A percentile compares a stretch with the other conserved stretches of the same genome.
Conservation (phyloP, 2,113 vertebrate species). For the Cinclus cinclus region DNA sequence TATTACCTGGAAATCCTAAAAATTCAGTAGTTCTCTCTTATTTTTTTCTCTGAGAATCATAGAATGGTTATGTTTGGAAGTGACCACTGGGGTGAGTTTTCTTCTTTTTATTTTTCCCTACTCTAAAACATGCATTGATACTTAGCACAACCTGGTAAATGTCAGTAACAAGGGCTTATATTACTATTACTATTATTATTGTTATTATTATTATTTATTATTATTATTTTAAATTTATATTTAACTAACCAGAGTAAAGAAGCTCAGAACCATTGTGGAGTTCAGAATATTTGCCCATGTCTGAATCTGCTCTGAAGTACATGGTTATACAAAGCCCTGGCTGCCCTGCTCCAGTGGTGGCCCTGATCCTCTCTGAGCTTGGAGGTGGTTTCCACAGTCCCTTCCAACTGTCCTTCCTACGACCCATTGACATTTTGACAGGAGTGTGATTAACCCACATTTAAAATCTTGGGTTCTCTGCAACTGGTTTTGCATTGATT, state of each 20-base stretch:
- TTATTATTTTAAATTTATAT: neutral
- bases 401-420: neutral
- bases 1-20: neutral
- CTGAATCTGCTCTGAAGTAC: neutral
- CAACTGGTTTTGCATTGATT: neutral
- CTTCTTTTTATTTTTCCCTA: accelerated
- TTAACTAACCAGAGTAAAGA: neutral
- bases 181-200: neutral
- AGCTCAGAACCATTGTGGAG: neutral
- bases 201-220: neutral
- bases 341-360: neutral
- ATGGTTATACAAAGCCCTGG: neutral
- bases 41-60: neutral
- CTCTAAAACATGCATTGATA: neutral
- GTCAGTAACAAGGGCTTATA: neutral
- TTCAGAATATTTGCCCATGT: neutral
- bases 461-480: neutral
- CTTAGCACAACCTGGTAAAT: neutral
- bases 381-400: neutral
- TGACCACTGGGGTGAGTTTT: accelerated
- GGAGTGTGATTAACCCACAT: neutral
- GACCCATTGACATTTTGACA: neutral
- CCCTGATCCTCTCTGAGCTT: neutral
- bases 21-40: neutral
- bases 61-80: neutral